phyloP scores from a whole-genome alignment of 2,113 vertebrate species.

The Tragelaphus buxtoni region DNA sequence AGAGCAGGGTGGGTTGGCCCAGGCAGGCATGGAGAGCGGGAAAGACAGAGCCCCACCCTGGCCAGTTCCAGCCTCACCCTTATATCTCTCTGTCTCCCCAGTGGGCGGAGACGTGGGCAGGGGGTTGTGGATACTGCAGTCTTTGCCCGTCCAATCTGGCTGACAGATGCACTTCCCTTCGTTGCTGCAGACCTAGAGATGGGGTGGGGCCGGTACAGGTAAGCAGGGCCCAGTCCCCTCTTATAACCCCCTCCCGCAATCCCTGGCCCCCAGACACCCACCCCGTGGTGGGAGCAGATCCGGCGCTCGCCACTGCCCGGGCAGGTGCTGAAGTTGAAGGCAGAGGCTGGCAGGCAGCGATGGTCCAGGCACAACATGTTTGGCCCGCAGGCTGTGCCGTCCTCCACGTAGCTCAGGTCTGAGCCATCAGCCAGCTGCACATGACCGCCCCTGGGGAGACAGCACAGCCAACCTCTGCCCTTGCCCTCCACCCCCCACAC shows the following conservation, averaged over 20 bases:
- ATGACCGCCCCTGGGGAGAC: slow-evolving; percentile 86
- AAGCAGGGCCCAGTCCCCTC: background rate
- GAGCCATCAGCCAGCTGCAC: slow-evolving; percentile 93
- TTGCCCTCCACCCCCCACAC: background rate
- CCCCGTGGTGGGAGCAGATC: slow-evolving; percentile 93
- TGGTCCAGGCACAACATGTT: slow-evolving; percentile 95
- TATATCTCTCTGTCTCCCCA: slow-evolving; percentile 87
- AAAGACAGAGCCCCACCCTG: rapidly evolving
- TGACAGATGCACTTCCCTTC: slow-evolving; percentile 97
- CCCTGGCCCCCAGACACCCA: slow-evolving; percentile 59
- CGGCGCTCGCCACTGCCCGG: slow-evolving; percentile 84
- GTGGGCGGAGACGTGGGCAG: slow-evolving; percentile 87
- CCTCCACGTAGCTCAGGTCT: slow-evolving; percentile 94
- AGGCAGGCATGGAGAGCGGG: background rate
- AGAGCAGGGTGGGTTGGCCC: slow-evolving; percentile 60
- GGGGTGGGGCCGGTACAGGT: background rate
- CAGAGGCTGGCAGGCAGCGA: slow-evolving; percentile 90
- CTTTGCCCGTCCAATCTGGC: slow-evolving; percentile 94
- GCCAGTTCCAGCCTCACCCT: slow-evolving; percentile 82
- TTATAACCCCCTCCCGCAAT: rapidly evolving
- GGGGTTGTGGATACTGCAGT: slow-evolving; percentile 94
- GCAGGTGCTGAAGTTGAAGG: slow-evolving; percentile 95
- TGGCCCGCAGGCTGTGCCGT: slow-evolving; percentile 93
- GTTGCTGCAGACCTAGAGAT: slow-evolving; percentile 91
- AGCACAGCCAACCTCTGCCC: background rate